Conservation (phyloP, 2,113 vertebrate species). For the Chloebia gouldiae region DNA sequence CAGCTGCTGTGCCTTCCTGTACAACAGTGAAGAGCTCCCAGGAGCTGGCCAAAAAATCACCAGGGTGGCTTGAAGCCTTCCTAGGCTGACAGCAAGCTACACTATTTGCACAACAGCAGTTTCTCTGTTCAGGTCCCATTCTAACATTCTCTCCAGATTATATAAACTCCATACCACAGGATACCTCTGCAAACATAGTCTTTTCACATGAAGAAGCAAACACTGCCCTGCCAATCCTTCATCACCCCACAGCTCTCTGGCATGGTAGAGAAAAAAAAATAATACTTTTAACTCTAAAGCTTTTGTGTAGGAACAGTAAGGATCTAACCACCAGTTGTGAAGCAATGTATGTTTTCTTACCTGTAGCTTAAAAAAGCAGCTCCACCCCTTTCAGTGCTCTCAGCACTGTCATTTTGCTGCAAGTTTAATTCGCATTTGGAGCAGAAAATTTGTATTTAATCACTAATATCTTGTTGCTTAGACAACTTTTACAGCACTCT, state of each 20-base stretch:
- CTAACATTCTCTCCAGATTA: background rate
- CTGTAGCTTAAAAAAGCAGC: background rate
- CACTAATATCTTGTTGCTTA: background rate
- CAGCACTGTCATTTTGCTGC: background rate
- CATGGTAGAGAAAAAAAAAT: fast-evolving
- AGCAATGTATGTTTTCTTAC: background rate
- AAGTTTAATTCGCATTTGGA: background rate
- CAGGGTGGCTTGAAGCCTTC: background rate
- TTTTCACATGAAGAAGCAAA: background rate
- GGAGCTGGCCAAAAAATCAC: background rate
- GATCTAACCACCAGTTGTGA: background rate
- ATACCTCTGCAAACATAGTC: background rate
- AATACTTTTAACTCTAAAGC: background rate
- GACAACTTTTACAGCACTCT: background rate
- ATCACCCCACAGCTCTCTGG: background rate
- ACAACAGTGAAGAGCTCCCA: background rate
- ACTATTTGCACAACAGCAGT: background rate
- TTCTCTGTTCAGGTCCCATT: background rate
- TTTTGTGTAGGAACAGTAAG: background rate
- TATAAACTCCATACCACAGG: background rate
- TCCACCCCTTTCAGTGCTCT: background rate
- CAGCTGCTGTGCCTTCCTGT: background rate
- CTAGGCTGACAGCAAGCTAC: background rate
- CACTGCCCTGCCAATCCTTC: background rate
- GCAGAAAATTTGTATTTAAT: background rate